Evolutionary conservation across 2,888 invertebrate genomes (phyloP).

Genomic region (Leucania comma): DNA sequence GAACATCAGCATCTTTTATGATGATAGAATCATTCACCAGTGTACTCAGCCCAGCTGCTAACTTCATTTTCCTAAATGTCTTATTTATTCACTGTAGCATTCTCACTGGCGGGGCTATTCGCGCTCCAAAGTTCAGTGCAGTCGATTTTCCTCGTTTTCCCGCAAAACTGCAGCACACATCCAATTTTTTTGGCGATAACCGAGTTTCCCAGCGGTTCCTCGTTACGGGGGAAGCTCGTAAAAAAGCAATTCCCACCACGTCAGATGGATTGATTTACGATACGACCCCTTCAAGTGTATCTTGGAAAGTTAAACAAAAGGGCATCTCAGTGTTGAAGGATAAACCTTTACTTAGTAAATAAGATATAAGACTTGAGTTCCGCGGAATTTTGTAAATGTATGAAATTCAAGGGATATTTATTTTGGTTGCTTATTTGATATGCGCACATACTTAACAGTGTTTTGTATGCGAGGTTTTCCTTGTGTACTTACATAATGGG

Average conservation of each 20-base stretch:
- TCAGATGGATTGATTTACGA: constrained; percentile 85
- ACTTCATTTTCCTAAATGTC: neutral
- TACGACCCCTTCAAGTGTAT: constrained; percentile 74
- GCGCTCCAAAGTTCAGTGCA: neutral
- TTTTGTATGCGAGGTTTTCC: neutral
- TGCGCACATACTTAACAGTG: neutral
- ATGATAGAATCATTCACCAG: too few species aligned
- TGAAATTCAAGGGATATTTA: constrained; percentile 15
- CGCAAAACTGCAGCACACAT: constrained; percentile 8
- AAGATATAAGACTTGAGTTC: constrained; percentile 58
- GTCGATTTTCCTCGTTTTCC: neutral
- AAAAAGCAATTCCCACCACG: constrained; percentile 81
- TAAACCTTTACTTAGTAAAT: constrained; percentile 67
- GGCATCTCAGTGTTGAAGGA: constrained; percentile 63
- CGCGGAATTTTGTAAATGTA: constrained; percentile 25
- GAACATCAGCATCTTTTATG: too few species aligned
- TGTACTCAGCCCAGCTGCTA: neutral
- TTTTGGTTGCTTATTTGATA: neutral
- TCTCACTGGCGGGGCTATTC: neutral
- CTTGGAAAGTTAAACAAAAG: constrained; percentile 70
- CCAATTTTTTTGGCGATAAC: constrained; percentile 27
- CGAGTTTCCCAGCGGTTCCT: constrained; percentile 36
- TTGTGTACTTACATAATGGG: neutral
- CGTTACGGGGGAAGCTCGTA: constrained; percentile 67
- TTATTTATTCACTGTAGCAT: neutral